Evolutionary conservation across 2,888 invertebrate species (phyloP), one percentile per base, ranked within the genome.

Genomic region (Gnatocerus cornutus): DNA sequence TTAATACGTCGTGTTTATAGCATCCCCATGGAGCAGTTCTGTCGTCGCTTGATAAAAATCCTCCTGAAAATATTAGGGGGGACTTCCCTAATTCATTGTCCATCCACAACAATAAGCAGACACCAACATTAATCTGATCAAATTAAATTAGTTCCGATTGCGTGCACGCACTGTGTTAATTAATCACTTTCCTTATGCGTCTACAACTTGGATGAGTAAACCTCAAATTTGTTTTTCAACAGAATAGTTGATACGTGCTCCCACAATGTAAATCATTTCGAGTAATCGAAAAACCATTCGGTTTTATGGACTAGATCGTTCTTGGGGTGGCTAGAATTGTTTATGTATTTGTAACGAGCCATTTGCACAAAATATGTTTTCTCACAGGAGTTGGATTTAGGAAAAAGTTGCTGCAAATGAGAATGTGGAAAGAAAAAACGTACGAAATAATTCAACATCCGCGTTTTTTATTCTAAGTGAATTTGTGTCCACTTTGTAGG

Each of bases 121-220:
- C 21, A 21, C 56, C 33, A 12, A 8, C 16, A 69, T 59, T 65
- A 69, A 69, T 68, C 64, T 52, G 64, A 52, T 69, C 59, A 65
- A 69, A 69, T 65, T 58, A 53, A 64, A 69, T 59, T 58, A 64
- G 43, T 69, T 69, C 59, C 64, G 65, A 69, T 65, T 69, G 59
- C 65, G 65, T 65, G 65, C 69, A 64, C 69, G 61, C 59, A 59
- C 39, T 9, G 53, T 37, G 33, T 68, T 68, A 68, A 69, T 69
- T 69, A 69, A 69, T 69, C 64, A 68, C 37, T 65, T 45, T 52
- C 41, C 29, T 52, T 50, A 21, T 9, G n/a, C 12, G 33, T 13
- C 12, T 12, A 27, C 21, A 52, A 50, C 43, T 58, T 33, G 10
- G 16, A 50, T 50, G 48, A 7, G 48, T 9, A 48, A 9, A 21